Base-by-base conservation (phyloP, 2,797 vertebrate species). In the Lepilemur septentrionalis region DNA sequence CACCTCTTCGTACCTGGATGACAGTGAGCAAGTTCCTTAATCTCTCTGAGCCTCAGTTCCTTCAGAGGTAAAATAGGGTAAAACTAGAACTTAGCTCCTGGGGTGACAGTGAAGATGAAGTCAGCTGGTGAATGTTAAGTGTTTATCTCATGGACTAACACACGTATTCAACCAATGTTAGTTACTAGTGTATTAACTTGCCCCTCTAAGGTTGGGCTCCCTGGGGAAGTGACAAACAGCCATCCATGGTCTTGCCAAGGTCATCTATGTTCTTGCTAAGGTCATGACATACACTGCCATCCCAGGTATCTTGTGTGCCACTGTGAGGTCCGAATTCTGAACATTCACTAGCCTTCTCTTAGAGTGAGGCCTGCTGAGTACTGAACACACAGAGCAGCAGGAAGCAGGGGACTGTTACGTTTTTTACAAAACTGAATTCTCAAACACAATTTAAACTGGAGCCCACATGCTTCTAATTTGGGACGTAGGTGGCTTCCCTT, bases 321-420 rank as follows among this genome's bases (percentile, higher is more conserved):
- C 38, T 3, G 6, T 11, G 32, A 72, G 32, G 20, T 30, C 59
- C 50, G 35, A 32, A 13, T 67, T 80, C 41, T 61, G 18, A 23
- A 14, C 12, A 41, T 38, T 25, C 50, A 7, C 10, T 4, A 6
- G 41, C 1, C 2, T 38, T 75, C 32, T 30, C 9, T 48, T 3
- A 13, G 3, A 0, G 48, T 8, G 4, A 1, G 17, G 15, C 35
- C 25, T 0, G 11, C 32, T 28, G 32, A 1, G 1, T 22, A 8
- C 0, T 28, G 23, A 30, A 43, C 23, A 20, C 20, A 0, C 0
- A 12, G 30, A 52, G 59, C 18, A n/a, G 35, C 28, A 88, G 20
- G 41, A 5, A 17, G 13, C 18, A 13, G 20, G 41, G 17, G 2
- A 25, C 23, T 38, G 1, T 28, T 57, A n/a, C 15, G 1, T 30